A percentile compares a stretch with the other conserved stretches of the same genome.
Conservation (phyloP, 1,140 invertebrate genomes). For the Brachionus plicatilis region DNA sequence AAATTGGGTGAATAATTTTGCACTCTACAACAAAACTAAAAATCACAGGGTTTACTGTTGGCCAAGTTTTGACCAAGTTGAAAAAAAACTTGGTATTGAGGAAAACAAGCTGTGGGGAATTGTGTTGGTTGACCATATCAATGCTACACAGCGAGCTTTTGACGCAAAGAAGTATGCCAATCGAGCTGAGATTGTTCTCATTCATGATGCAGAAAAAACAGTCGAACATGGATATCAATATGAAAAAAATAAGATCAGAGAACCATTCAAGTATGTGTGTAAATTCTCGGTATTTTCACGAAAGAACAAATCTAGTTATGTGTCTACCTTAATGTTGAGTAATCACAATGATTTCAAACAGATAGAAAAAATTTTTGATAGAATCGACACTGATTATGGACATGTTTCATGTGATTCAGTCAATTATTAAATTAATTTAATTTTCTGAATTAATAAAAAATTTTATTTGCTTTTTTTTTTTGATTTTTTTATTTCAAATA, state of each 20-base stretch:
- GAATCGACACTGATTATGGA: not conserved
- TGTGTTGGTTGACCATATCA: conserved; percentile 10
- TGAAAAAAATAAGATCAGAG: conserved; percentile 6
- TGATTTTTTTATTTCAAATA: too few relatives aligned
- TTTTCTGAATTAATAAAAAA: too few relatives aligned
- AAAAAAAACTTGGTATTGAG: not conserved
- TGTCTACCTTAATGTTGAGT: not conserved
- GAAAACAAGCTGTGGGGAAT: not conserved
- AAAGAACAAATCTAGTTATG: not conserved
- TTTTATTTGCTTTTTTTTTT: too few relatives aligned
- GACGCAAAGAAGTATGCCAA: not conserved
- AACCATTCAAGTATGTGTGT: not conserved
- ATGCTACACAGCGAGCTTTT: not conserved
- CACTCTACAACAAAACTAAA: not conserved
- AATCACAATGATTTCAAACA: not conserved
- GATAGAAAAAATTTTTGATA: not conserved
- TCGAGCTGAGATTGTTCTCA: not conserved
- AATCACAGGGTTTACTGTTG: not conserved
- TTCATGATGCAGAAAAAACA: conserved; percentile 27
- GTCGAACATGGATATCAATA: conserved; percentile 2
- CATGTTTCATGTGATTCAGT: conserved; percentile 10
- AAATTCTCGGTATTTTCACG: conserved; percentile 10
- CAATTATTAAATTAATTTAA: not conserved
- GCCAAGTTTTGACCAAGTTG: not conserved
- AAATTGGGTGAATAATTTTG: conserved; percentile 21